phyloP scores from a whole-genome alignment of 2,113 vertebrate species.

The Embiotoca jacksoni region DNA sequence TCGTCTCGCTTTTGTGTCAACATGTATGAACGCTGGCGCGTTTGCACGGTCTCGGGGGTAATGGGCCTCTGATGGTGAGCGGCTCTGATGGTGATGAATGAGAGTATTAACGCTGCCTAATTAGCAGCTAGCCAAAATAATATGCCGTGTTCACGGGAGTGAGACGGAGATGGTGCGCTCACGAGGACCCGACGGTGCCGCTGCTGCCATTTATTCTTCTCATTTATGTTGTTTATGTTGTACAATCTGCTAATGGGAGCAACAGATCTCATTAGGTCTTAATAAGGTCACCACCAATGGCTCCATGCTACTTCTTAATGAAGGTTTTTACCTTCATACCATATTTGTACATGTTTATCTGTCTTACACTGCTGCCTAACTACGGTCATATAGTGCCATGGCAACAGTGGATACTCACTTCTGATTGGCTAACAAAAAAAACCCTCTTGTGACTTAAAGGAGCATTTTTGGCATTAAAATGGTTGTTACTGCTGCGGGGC shows the following conservation, averaged over 20 bases:
- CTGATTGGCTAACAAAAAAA: too few species aligned
- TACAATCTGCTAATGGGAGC: slow-evolving; percentile 45
- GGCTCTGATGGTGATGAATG: slow-evolving; percentile 72
- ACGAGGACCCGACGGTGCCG: slow-evolving; percentile 2
- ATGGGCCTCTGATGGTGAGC: slow-evolving; percentile 31
- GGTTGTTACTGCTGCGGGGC: too few species aligned
- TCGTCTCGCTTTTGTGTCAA: slow-evolving; percentile 42
- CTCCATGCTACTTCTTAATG: slow-evolving; percentile 6
- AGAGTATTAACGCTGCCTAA: slow-evolving; percentile 70
- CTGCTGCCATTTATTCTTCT: slow-evolving; percentile 31
- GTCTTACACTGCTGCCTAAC: too few species aligned
- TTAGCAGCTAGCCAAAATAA: slow-evolving; percentile 70
- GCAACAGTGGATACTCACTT: too few species aligned
- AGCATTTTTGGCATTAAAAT: too few species aligned
- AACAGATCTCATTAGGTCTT: slow-evolving; percentile 47
- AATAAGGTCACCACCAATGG: slow-evolving; percentile 47
- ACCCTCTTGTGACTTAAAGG: too few species aligned
- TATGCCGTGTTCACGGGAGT: slow-evolving; percentile 55
- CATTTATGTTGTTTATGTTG: slow-evolving; percentile 64
- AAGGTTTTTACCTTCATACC: too few species aligned
- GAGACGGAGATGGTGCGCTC: slow-evolving; percentile 49
- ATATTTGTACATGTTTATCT: too few species aligned
- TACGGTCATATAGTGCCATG: too few species aligned
- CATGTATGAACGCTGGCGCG: slow-evolving; percentile 14
- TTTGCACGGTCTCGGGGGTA: slow-evolving; percentile 9